Conservation (phyloP, 1,140 invertebrate genomes). For the Pseudomyrmex flavicornis region DNA sequence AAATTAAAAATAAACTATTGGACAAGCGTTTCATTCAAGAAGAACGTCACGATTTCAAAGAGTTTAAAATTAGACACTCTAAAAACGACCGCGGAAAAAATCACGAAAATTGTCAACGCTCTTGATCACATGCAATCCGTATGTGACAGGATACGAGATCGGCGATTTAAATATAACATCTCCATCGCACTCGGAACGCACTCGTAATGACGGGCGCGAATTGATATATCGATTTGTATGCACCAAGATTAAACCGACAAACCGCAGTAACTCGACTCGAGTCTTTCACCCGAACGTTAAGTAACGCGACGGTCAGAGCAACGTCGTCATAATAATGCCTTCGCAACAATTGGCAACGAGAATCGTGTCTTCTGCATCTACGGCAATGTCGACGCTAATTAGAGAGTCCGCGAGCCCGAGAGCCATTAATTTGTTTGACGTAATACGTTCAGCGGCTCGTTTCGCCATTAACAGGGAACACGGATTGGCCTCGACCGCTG, state of each 20-base stretch:
- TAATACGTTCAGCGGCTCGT: slow-evolving; percentile 30
- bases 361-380: slow-evolving; percentile 61
- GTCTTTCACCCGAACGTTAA: slow-evolving; percentile 47
- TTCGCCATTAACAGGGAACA: slow-evolving; percentile 9
- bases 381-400: slow-evolving; percentile 68
- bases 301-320: slow-evolving; percentile 42
- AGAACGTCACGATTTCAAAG: not conserved
- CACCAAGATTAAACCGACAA: not conserved
- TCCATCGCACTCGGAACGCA: slow-evolving; percentile 5
- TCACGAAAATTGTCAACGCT: not conserved
- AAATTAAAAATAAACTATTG: not conserved
- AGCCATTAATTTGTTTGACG: slow-evolving; percentile 69
- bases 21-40: not conserved
- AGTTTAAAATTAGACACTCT: not conserved
- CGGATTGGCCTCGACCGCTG: slow-evolving; percentile 8
- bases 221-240: slow-evolving; percentile 29
- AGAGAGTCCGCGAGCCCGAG: slow-evolving; percentile 40
- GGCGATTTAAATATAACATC: slow-evolving; percentile 31
- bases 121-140: not conserved
- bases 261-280: not conserved
- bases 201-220: slow-evolving; percentile 15
- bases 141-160: not conserved
- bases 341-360: slow-evolving; percentile 71
- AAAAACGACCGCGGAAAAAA: not conserved
- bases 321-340: slow-evolving; percentile 45